These are phyloP conservation scores for Papilio protenor DNA, from an alignment of 2,888 invertebrate genomes.

Conservation along the genomic window DNA sequence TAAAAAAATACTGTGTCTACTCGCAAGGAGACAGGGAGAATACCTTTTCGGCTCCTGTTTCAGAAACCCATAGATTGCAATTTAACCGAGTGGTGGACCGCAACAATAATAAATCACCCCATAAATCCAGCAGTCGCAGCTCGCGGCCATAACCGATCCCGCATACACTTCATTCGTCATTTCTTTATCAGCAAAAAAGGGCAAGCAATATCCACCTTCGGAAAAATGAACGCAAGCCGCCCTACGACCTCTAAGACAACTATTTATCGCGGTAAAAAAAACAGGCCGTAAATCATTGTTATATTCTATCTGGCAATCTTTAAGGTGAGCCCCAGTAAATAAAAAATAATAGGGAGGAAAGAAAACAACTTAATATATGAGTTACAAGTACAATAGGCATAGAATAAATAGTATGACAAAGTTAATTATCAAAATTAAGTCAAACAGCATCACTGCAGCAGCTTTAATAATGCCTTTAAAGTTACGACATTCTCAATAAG, in stretches of 20 bases:
- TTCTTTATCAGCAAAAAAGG: slow-evolving; percentile 77
- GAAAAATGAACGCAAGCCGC: slow-evolving; percentile 73
- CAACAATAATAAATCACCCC: slow-evolving; percentile 49
- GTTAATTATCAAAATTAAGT: no score
- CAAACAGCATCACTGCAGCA: background rate
- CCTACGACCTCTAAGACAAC: slow-evolving; percentile 78
- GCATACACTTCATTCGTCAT: slow-evolving; percentile 75
- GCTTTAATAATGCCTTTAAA: background rate
- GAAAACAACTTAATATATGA: background rate
- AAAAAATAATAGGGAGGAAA: slow-evolving; percentile 41
- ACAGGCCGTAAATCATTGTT: slow-evolving; percentile 71
- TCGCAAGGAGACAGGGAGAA: slow-evolving; percentile 2
- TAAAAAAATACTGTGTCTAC: background rate
- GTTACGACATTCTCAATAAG: background rate
- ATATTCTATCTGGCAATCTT: slow-evolving; percentile 76
- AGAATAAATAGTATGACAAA: no score
- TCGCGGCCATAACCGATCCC: slow-evolving; percentile 63
- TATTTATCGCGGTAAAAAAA: slow-evolving; percentile 74
- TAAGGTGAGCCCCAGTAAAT: slow-evolving; percentile 61
- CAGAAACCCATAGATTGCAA: slow-evolving; percentile 37
- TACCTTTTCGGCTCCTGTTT: slow-evolving; percentile 23
- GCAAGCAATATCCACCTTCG: slow-evolving; percentile 71
- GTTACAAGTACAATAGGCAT: background rate
- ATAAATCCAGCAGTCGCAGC: slow-evolving; percentile 58
- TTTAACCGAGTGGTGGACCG: slow-evolving; percentile 40